These are phyloP conservation scores for Formica aserva DNA, from an alignment of 2,888 invertebrate species.

Conservation along the genomic window DNA sequence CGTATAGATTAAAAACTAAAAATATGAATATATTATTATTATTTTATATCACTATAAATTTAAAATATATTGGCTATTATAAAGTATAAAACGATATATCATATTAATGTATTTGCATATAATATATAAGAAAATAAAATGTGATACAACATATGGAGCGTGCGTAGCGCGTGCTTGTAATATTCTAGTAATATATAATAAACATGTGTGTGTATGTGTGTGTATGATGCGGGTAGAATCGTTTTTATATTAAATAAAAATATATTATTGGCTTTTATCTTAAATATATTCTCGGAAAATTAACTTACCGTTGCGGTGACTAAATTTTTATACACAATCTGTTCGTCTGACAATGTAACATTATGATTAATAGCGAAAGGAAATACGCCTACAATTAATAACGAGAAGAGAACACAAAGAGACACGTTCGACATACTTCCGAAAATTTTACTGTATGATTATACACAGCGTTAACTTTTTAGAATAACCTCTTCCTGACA, in stretches of 20 bases:
- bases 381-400: slow-evolving; percentile 24
- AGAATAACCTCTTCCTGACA: not conserved
- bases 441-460: not conserved
- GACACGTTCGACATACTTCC: not conserved
- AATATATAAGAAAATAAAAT: no score
- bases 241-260: not conserved
- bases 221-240: not conserved
- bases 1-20: no score
- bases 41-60: no score
- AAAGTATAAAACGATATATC: no score
- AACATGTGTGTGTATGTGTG: no score
- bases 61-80: no score
- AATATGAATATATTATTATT: no score
- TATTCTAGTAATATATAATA: not conserved
- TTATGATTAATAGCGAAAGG: not conserved
- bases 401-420: slow-evolving; percentile 1
- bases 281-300: not conserved
- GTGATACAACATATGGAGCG: no score
- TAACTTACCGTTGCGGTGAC: slow-evolving; percentile 54
- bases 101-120: no score
- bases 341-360: not conserved
- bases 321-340: slow-evolving; percentile 29
- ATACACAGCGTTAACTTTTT: not conserved
- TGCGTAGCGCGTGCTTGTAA: no score
- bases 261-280: not conserved